Evolutionary conservation across 2,888 invertebrate species (phyloP).

Genomic region (Molanna angustata): DNA sequence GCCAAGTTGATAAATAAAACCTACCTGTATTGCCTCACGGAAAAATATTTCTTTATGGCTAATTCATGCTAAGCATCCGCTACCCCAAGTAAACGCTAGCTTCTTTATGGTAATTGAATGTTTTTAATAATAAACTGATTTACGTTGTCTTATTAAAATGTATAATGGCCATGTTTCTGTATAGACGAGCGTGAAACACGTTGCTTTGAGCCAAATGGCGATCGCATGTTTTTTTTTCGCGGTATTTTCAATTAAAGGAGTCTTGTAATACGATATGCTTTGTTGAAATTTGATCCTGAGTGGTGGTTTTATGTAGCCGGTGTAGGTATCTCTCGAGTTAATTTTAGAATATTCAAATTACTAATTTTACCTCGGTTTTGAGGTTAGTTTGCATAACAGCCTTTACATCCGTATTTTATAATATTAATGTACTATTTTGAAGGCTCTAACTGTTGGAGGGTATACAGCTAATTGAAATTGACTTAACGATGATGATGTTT

Average conservation of each 20-base stretch:
- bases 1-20: not conserved
- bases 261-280: not conserved
- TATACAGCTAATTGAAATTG: too few species aligned
- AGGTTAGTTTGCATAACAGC: too few species aligned
- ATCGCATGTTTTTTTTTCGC: not conserved
- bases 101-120: slow-evolving; percentile 15
- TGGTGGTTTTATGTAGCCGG: too few species aligned
- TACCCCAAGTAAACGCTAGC: slow-evolving; percentile 7
- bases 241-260: not conserved
- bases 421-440: too few species aligned
- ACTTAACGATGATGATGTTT: too few species aligned
- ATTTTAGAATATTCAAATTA: too few species aligned
- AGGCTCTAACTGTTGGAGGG: too few species aligned
- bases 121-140: slow-evolving; percentile 32
- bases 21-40: not conserved
- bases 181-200: not conserved
- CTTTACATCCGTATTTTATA: too few species aligned
- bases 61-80: slow-evolving; percentile 21
- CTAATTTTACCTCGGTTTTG: too few species aligned
- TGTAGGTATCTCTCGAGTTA: too few species aligned
- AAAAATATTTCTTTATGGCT: slow-evolving; percentile 15
- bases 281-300: too few species aligned
- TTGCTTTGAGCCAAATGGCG: not conserved
- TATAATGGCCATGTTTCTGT: slow-evolving; percentile 10
- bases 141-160: slow-evolving; percentile 29